Percentiles rank a stretch among this genome's conserved stretches.
Evolutionary conservation across 1,140 invertebrate species (phyloP).

Genomic region (Lepidurus arcticus): DNA sequence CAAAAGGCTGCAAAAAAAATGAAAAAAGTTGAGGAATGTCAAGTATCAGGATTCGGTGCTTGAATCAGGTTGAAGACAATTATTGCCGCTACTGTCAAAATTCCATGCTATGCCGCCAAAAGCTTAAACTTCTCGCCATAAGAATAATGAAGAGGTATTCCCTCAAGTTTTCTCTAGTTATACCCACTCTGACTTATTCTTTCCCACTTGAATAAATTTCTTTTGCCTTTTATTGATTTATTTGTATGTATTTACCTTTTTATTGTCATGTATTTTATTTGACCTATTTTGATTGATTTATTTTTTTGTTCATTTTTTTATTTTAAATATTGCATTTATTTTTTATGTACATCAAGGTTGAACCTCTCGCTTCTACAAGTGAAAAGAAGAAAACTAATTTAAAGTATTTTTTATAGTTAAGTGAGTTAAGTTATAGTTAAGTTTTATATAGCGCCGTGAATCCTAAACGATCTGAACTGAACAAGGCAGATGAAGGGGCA

Average conservation of each 20-base stretch:
- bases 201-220: too few species aligned
- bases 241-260: too few species aligned
- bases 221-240: too few species aligned
- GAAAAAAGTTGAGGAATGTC: background rate
- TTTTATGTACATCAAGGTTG: background rate
- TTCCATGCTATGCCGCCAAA: background rate
- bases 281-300: background rate
- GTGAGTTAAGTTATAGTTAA: too few species aligned
- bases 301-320: background rate
- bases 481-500: background rate
- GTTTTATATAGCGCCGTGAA: too few species aligned
- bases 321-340: background rate
- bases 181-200: too few species aligned
- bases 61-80: background rate
- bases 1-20: too few species aligned
- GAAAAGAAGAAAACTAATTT: too few species aligned
- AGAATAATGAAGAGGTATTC: background rate
- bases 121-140: background rate
- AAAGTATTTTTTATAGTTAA: too few species aligned
- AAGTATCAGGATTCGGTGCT: conserved; percentile 14
- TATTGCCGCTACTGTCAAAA: background rate
- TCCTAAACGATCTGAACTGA: background rate
- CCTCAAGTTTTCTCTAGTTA: too few species aligned
- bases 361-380: too few species aligned
- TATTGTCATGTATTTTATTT: background rate